Evolutionary conservation across 2,888 invertebrate genomes (phyloP).

Genomic region (Drosophila atroscutellata): DNA sequence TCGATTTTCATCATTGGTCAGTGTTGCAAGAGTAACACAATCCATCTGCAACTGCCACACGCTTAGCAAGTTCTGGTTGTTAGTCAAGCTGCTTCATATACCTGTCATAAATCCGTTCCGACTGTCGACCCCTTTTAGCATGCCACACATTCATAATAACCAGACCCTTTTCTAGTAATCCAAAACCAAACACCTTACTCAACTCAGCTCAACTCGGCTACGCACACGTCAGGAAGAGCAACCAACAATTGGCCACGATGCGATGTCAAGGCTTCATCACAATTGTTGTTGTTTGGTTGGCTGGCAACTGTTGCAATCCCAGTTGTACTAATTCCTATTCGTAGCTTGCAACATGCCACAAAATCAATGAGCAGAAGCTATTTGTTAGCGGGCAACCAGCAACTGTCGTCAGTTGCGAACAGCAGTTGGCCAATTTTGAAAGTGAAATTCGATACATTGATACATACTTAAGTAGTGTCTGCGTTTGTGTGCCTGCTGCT

Average conservation of each 20-base stretch:
- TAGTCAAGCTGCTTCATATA: conserved; percentile 20
- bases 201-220: conserved; percentile 10
- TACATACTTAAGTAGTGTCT: background rate
- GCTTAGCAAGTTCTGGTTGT: conserved; percentile 7
- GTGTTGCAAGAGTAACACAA: conserved; percentile 40
- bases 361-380: conserved; percentile 75
- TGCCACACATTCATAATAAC: conserved; percentile 17
- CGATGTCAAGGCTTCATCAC: conserved; percentile 55
- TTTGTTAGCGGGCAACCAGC: conserved; percentile 49
- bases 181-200: conserved; percentile 33
- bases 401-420: conserved; percentile 58
- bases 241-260: conserved; percentile 60
- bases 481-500: conserved; percentile 2
- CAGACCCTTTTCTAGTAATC: conserved; percentile 60
- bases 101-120: conserved; percentile 59
- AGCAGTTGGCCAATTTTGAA: conserved; percentile 71
- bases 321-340: conserved; percentile 24
- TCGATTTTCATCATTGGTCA: conserved; percentile 42
- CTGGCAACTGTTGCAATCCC: conserved; percentile 39
- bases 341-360: conserved; percentile 66
- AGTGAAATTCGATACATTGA: conserved; percentile 61
- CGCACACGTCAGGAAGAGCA: conserved; percentile 56
- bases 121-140: conserved; percentile 26
- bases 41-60: conserved; percentile 20
- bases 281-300: conserved; percentile 18